These are phyloP conservation scores for Sebastes iracundus DNA, from an alignment of 2,797 vertebrate genomes.

Conservation along the genomic window DNA sequence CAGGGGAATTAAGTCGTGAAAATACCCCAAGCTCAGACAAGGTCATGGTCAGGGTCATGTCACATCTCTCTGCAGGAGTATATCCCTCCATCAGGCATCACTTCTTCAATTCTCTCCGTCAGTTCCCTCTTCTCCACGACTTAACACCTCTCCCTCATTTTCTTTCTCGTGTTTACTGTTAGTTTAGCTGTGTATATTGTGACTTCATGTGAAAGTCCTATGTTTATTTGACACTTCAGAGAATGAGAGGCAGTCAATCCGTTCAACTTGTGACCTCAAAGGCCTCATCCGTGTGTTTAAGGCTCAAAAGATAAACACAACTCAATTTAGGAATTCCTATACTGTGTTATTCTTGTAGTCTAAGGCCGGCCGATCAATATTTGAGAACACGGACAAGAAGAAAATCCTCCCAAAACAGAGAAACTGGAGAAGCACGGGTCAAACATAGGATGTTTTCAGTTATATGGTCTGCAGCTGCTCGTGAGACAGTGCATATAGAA, in stretches of 20 bases:
- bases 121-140: background rate
- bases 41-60: slow-evolving; percentile 62
- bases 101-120: background rate
- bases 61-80: slow-evolving; percentile 34
- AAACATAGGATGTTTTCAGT: slow-evolving; percentile 55
- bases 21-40: slow-evolving; percentile 57
- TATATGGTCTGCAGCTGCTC: slow-evolving; percentile 31
- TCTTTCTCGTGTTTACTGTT: slow-evolving; percentile 49
- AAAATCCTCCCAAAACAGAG: slow-evolving; percentile 41
- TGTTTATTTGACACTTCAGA: slow-evolving; percentile 60
- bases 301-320: slow-evolving; percentile 48
- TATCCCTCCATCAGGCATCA: slow-evolving; percentile 37
- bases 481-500: slow-evolving; percentile 8
- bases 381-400: slow-evolving; percentile 28
- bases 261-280: slow-evolving; percentile 56
- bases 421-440: slow-evolving; percentile 38
- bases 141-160: slow-evolving; percentile 33
- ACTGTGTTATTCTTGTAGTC: slow-evolving; percentile 45
- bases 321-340: slow-evolving; percentile 53
- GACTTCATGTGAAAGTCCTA: slow-evolving; percentile 51
- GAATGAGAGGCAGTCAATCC: slow-evolving; percentile 38
- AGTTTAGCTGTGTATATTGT: slow-evolving; percentile 68
- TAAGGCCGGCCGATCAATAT: slow-evolving; percentile 38
- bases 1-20: slow-evolving; percentile 42
- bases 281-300: slow-evolving; percentile 34